A percentile compares a stretch with the other conserved stretches of the same genome.
Evolutionary conservation across 1,140 invertebrate species (phyloP).

Genomic region (Pygmarrhopalites habei): DNA sequence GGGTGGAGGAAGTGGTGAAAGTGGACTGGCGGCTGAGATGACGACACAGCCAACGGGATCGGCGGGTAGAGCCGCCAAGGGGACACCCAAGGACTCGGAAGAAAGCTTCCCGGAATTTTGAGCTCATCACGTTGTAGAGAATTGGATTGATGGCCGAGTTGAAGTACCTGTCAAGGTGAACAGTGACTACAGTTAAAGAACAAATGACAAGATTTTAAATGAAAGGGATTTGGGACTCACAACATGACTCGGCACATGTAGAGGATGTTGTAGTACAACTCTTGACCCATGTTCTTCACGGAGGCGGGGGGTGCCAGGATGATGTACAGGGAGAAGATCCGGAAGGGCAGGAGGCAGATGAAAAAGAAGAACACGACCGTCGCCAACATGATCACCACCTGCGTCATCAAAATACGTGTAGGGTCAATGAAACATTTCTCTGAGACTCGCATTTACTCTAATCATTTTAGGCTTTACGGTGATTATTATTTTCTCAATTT

Average conservation of each 20-base stretch:
- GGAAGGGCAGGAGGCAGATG: slow-evolving; percentile 77
- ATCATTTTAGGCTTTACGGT: too few species aligned
- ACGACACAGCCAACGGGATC: slow-evolving; percentile 37
- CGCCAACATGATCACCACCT: slow-evolving; percentile 77
- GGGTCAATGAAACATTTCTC: too few species aligned
- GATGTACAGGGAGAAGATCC: slow-evolving; percentile 75
- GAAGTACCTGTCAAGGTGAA: too few species aligned
- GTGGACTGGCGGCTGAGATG: slow-evolving; percentile 41
- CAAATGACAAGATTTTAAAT: too few species aligned
- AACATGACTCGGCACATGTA: slow-evolving; percentile 80
- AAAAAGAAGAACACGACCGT: slow-evolving; percentile 87
- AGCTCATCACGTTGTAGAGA: slow-evolving; percentile 83
- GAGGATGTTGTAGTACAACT: slow-evolving; percentile 73
- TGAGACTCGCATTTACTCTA: too few species aligned
- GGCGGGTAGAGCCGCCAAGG: slow-evolving; percentile 14
- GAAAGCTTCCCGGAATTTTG: slow-evolving; percentile 79
- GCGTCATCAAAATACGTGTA: slow-evolving; percentile 32
- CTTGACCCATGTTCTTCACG: slow-evolving; percentile 59
- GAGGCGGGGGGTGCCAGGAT: slow-evolving; percentile 62
- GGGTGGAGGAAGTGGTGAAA: slow-evolving; percentile 39
- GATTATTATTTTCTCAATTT: too few species aligned
- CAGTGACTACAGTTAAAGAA: too few species aligned
- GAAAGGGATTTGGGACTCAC: too few species aligned
- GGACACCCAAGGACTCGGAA: slow-evolving; percentile 44
- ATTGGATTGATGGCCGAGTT: slow-evolving; percentile 87